Evolutionary conservation across 2,113 vertebrate genomes (phyloP).

Genomic region (Eclectus roratus): DNA sequence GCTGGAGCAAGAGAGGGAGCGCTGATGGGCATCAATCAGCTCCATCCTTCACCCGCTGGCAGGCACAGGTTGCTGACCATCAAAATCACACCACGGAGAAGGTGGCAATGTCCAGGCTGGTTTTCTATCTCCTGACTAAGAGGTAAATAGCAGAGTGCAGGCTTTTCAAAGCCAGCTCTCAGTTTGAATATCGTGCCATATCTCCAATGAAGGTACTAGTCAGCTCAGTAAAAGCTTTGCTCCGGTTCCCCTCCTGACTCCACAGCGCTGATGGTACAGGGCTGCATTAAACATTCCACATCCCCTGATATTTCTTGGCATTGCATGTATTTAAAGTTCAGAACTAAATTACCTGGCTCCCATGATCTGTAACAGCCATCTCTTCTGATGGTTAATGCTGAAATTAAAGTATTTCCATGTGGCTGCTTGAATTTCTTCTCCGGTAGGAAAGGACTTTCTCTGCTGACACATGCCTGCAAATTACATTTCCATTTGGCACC

Average conservation of each 20-base stretch:
- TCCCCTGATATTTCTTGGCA: slow-evolving; percentile 44
- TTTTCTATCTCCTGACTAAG: not conserved
- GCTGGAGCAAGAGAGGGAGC: not conserved
- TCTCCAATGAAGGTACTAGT: not conserved
- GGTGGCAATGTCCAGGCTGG: not conserved
- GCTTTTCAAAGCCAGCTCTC: not conserved
- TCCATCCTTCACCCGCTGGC: not conserved
- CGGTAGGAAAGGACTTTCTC: slow-evolving; percentile 14
- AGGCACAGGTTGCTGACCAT: not conserved
- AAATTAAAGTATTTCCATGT: slow-evolving; percentile 77
- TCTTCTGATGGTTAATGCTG: slow-evolving; percentile 47
- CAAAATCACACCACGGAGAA: not conserved
- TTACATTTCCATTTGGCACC: slow-evolving; percentile 68
- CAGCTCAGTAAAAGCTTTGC: not conserved
- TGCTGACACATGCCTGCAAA: slow-evolving; percentile 53
- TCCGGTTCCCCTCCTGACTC: not conserved
- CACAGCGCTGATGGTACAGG: not conserved
- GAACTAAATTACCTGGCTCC: slow-evolving; percentile 65
- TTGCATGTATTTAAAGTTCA: slow-evolving; percentile 36
- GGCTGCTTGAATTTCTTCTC: slow-evolving; percentile 62
- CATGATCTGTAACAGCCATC: slow-evolving; percentile 62
- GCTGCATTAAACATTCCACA: slow-evolving; percentile 47
- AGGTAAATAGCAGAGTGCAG: not conserved
- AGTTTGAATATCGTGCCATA: not conserved
- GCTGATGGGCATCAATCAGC: not conserved